Evolutionary conservation across 2,888 invertebrate species (phyloP), one percentile per base, ranked within the genome.

Genomic region (Notodromas monacha): DNA sequence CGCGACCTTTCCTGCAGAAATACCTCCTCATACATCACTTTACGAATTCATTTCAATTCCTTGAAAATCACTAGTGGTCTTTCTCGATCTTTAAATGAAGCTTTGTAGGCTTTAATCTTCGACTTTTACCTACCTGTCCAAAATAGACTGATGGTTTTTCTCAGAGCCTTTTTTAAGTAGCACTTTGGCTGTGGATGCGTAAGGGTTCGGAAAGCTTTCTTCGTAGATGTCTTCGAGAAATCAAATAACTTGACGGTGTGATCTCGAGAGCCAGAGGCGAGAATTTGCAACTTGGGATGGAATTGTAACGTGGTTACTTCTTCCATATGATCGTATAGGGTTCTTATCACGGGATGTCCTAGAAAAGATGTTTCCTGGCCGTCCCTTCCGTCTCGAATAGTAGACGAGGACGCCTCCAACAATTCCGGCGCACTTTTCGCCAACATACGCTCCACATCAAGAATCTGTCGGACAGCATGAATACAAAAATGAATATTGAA

Each of bases 381-480:
- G 12, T 38, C 37, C 29, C 35, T 34, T 0, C 69, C 26, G n/a
- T 65, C 32, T 72, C 30, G 68, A 44, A 69, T 63, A 29, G 35
- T 35, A 30, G 26, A 26, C 32, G 31, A 10, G 30, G 15, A 15
- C 15, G 16, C 21, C 32, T 27, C 27, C 6, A 21, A 8, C 42
- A 72, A 73, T 41, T 76, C 74, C 0, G 74, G 81, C 1, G 81
- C 74, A n/a, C 84, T 86, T 48, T 92, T 89, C 0, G 89, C 84
- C 43, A 96, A 51, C 81, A 96, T 92, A 35, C 92, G 62, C 43
- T 96, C 96, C n/a, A 96, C 92, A 44, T 96, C 92, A 36, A 96
- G 53, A 42, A 96, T 86, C 66, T 68, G 41, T n/a, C n/a, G n/a
- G n/a, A n/a, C n/a, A n/a, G n/a, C n/a, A n/a, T n/a, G n/a, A n/a